Evolutionary conservation across 2,888 invertebrate genomes (phyloP).

Genomic region (Noctua janthina): DNA sequence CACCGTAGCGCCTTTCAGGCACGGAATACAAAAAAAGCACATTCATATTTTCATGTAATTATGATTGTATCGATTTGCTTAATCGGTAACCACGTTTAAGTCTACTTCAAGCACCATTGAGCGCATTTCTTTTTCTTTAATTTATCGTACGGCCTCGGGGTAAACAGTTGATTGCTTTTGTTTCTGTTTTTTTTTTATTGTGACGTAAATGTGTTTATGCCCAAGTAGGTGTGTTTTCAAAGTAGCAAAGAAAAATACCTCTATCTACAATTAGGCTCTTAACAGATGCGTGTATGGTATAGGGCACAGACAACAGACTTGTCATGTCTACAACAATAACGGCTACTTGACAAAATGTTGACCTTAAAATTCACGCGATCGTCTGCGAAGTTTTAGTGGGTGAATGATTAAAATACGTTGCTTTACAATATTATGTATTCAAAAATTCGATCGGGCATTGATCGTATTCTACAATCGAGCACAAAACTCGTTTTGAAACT

Average conservation of each 20-base stretch:
- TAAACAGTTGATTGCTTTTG: conserved; percentile 31
- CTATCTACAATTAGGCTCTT: neutral
- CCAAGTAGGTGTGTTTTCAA: neutral
- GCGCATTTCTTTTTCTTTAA: conserved; percentile 8
- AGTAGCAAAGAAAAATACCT: neutral
- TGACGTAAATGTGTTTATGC: neutral
- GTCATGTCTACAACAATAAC: conserved; percentile 8
- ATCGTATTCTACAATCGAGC: conserved; percentile 51
- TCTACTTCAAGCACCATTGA: conserved; percentile 44
- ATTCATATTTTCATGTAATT: conserved; percentile 16
- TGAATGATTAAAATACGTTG: conserved; percentile 37
- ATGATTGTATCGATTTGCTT: conserved; percentile 22
- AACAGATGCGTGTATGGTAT: neutral
- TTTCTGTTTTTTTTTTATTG: neutral
- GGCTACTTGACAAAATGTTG: conserved; percentile 20
- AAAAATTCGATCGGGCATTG: conserved; percentile 31
- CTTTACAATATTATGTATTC: conserved; percentile 32
- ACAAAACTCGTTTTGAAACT: conserved; percentile 50
- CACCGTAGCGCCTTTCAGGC: neutral
- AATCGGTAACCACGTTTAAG: conserved; percentile 33
- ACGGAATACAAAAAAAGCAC: neutral
- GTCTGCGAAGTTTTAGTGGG: conserved; percentile 43
- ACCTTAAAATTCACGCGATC: conserved; percentile 32
- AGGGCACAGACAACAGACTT: neutral
- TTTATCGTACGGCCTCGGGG: conserved; percentile 1